These are phyloP conservation scores for Ephydatia muelleri DNA, from an alignment of 37 sponge, comb jelly and placozoan genomes.

Conservation along the genomic window DNA sequence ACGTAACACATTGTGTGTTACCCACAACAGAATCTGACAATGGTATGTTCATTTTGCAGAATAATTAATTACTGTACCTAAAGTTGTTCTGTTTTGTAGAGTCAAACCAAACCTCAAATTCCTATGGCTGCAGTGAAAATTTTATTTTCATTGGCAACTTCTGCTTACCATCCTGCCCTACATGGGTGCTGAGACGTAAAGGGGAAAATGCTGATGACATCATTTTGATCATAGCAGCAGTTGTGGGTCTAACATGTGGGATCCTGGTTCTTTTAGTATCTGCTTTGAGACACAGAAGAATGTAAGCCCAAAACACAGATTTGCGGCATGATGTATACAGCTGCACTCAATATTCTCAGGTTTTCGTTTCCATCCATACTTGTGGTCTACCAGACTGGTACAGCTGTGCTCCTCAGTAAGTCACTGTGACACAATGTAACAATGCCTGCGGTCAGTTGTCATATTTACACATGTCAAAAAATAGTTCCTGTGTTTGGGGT, in stretches of 20 bases:
- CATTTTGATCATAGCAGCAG: neutral
- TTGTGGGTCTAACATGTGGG: neutral
- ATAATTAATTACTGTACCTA: neutral
- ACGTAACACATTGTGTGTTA: neutral
- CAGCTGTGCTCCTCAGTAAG: neutral
- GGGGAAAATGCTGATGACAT: neutral
- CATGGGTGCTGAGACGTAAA: neutral
- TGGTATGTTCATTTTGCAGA: neutral
- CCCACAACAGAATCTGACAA: neutral
- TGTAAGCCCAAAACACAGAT: neutral
- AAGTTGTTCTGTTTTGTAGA: neutral
- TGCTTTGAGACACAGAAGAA: neutral
- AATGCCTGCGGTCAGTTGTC: too few relatives aligned
- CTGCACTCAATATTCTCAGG: neutral
- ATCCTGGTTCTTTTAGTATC: neutral
- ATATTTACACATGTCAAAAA: too few relatives aligned
- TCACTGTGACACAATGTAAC: neutral
- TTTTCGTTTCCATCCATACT: neutral
- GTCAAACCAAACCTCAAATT: neutral
- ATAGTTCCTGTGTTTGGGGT: too few relatives aligned
- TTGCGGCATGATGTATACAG: neutral
- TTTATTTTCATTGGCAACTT: neutral
- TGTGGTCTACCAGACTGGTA: neutral
- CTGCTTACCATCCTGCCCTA: neutral
- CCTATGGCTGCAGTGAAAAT: neutral